A percentile compares a stretch with the other conserved stretches of the same genome.
Evolutionary conservation across 2,888 invertebrate genomes (phyloP).

Genomic region (Morpho deidamia): DNA sequence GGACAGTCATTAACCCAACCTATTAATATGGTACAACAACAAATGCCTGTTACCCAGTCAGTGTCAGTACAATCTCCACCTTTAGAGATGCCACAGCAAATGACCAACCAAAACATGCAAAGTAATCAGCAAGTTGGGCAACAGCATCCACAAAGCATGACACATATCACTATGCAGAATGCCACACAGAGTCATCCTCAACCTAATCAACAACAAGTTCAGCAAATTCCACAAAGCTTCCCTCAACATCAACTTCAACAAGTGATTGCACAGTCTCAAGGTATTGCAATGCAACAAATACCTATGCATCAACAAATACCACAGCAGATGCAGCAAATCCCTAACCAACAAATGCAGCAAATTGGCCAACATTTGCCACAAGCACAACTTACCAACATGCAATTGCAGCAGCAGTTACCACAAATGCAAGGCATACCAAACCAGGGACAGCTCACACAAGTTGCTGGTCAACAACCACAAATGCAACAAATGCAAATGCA

Average conservation of each 20-base stretch:
- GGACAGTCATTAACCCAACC: constrained; percentile 74
- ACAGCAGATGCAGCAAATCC: constrained; percentile 75
- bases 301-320: constrained; percentile 75
- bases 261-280: constrained; percentile 70
- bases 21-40: constrained; percentile 63
- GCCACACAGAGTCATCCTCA: constrained; percentile 56
- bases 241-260: constrained; percentile 75
- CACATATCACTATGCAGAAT: constrained; percentile 71
- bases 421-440: constrained; percentile 71
- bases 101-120: constrained; percentile 65
- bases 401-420: constrained; percentile 73
- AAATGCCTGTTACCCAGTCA: constrained; percentile 64
- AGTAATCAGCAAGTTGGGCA: constrained; percentile 62
- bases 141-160: constrained; percentile 74
- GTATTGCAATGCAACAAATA: constrained; percentile 72
- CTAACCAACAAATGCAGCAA: constrained; percentile 75
- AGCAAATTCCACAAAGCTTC: constrained; percentile 74
- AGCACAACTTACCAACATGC: constrained; percentile 67
- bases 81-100: constrained; percentile 72
- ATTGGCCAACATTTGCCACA: constrained; percentile 70
- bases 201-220: constrained; percentile 66
- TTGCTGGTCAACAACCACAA: constrained; percentile 66
- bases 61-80: constrained; percentile 74
- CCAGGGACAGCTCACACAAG: constrained; percentile 68
- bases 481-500: constrained; percentile 76